Evolutionary conservation across 2,113 vertebrate species (phyloP).

Genomic region (Leucopsar rothschildi): DNA sequence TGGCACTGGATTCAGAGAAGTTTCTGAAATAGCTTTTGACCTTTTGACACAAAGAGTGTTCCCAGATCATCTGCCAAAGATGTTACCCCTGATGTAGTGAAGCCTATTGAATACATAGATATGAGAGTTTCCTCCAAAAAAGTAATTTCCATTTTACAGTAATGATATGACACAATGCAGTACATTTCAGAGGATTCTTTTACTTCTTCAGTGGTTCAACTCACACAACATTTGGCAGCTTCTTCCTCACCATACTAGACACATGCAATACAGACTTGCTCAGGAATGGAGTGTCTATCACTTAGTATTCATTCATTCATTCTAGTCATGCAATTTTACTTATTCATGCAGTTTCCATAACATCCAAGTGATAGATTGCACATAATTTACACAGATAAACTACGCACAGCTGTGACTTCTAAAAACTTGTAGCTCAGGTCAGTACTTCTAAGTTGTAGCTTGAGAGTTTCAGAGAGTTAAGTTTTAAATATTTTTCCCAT

Average conservation of each 20-base stretch:
- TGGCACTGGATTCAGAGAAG: background rate
- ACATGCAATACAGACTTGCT: background rate
- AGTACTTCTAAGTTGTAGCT: background rate
- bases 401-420: background rate
- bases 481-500: background rate
- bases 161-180: background rate
- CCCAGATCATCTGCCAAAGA: background rate
- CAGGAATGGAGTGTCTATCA: background rate
- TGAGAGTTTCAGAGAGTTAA: background rate
- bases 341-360: constrained; percentile 18
- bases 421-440: background rate
- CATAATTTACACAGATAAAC: constrained; percentile 17
- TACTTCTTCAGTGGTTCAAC: background rate
- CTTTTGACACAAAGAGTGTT: background rate
- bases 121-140: background rate
- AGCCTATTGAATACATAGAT: background rate
- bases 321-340: constrained; percentile 1
- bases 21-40: background rate
- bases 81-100: background rate
- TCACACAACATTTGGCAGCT: background rate
- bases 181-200: background rate
- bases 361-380: background rate
- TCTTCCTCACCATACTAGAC: background rate
- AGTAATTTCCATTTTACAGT: background rate
- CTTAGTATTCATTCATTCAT: background rate